These are phyloP conservation scores for Eleutherodactylus coqui DNA, from an alignment of 2,797 vertebrate genomes.

Conservation along the genomic window DNA sequence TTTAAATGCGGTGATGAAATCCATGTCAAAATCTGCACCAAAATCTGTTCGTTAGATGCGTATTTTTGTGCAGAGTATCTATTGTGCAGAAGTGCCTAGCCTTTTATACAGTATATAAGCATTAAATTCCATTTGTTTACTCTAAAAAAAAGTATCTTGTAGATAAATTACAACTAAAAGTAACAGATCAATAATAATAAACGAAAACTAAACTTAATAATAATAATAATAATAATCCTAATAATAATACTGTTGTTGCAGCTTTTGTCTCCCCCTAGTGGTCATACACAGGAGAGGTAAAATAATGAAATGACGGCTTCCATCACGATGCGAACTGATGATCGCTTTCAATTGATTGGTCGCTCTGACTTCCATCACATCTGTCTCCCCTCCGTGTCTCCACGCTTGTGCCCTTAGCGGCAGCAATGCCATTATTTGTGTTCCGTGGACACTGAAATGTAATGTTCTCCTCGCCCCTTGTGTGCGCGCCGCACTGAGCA, in stretches of 20 bases:
- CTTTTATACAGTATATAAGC: too few species aligned
- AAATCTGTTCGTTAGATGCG: too few species aligned
- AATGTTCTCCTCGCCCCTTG: conserved; percentile 16
- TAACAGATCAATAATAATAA: too few species aligned
- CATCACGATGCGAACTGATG: neutral
- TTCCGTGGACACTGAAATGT: conserved; percentile 16
- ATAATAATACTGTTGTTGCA: neutral
- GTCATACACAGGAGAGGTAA: neutral
- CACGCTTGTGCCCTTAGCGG: neutral
- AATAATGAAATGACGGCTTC: neutral
- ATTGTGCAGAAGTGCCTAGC: too few species aligned
- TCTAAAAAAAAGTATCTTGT: too few species aligned
- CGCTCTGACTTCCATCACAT: too few species aligned
- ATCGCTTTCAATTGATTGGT: neutral
- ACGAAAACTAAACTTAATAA: neutral
- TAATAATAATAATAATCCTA: neutral
- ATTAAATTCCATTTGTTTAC: too few species aligned
- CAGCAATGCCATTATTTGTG: neutral
- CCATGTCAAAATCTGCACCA: too few species aligned
- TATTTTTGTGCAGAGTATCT: too few species aligned
- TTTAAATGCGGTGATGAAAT: too few species aligned
- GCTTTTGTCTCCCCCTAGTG: neutral
- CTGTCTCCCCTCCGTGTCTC: neutral
- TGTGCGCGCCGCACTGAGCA: conserved; percentile 21
- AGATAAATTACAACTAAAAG: too few species aligned